These are phyloP conservation scores for Bufotes viridis DNA, from an alignment of 2,797 vertebrate genomes.

Conservation along the genomic window DNA sequence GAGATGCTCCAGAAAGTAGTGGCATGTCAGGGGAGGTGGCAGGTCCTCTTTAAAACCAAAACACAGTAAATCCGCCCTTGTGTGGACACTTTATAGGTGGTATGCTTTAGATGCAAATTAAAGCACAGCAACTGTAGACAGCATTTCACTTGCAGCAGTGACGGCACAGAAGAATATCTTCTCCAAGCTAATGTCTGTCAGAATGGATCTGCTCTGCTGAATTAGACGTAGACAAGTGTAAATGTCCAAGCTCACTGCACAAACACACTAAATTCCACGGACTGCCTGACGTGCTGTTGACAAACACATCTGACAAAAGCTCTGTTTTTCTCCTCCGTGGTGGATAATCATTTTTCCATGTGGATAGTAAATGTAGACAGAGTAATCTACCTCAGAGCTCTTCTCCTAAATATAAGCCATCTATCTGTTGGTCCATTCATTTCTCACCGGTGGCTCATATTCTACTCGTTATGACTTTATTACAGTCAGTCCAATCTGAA, in stretches of 20 bases:
- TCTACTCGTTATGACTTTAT: background rate
- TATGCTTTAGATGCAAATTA: background rate
- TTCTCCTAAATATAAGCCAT: constrained; percentile 35
- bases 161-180: constrained; percentile 21
- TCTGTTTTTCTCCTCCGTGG: constrained; percentile 28
- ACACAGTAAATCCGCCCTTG: background rate
- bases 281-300: constrained; percentile 40
- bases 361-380: constrained; percentile 51
- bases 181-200: constrained; percentile 37
- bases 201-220: constrained; percentile 24
- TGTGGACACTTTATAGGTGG: background rate
- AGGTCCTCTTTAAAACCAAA: background rate
- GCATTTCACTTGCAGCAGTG: constrained; percentile 7
- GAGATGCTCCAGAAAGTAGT: too few species aligned
- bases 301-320: constrained; percentile 56
- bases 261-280: constrained; percentile 48
- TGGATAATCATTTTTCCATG: constrained; percentile 53
- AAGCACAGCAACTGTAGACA: constrained; percentile 1
- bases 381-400: constrained; percentile 36
- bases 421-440: constrained; percentile 25
- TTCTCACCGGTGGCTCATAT: background rate
- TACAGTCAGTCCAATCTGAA: background rate
- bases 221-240: constrained; percentile 57
- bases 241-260: constrained; percentile 46
- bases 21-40: too few species aligned